Percentiles rank a stretch among this genome's conserved stretches.
phyloP scores from a whole-genome alignment of 53 echinoderm and acorn worm genomes.

The Paracentrotus lividus region DNA sequence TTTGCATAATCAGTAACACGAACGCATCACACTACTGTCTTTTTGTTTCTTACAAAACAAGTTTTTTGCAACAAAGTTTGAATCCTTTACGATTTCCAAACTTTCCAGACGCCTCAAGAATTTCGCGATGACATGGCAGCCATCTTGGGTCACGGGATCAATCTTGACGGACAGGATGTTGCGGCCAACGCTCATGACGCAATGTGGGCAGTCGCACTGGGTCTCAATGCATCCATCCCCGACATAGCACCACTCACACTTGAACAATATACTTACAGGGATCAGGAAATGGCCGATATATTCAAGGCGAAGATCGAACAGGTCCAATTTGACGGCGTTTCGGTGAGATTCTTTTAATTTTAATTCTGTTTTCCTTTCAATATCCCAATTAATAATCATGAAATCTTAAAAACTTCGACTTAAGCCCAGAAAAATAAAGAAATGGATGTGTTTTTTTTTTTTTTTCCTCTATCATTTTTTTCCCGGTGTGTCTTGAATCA shows the following conservation, averaged over 20 bases:
- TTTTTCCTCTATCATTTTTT: no score
- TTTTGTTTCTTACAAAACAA: no score
- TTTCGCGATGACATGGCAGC: constrained; percentile 62
- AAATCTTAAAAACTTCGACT: no score
- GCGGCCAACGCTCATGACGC: constrained; percentile 79
- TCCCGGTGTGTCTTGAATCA: no score
- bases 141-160: constrained; percentile 54
- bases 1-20: no score
- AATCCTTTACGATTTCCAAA: no score
- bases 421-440: no score
- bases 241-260: constrained; percentile 66
- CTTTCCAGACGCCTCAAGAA: constrained; percentile 61
- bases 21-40: no score
- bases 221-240: constrained; percentile 66
- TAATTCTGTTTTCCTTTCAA: background rate
- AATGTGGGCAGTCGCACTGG: constrained; percentile 73
- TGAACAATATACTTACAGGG: constrained; percentile 69
- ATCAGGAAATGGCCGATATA: constrained; percentile 60
- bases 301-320: constrained; percentile 63
- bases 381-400: no score
- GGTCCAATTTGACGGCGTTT: constrained; percentile 73
- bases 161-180: constrained; percentile 71
- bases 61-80: no score
- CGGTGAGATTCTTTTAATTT: constrained; percentile 46
- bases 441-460: no score